Base-by-base conservation (phyloP, 2,888 invertebrate species). In the Seira ritae region DNA sequence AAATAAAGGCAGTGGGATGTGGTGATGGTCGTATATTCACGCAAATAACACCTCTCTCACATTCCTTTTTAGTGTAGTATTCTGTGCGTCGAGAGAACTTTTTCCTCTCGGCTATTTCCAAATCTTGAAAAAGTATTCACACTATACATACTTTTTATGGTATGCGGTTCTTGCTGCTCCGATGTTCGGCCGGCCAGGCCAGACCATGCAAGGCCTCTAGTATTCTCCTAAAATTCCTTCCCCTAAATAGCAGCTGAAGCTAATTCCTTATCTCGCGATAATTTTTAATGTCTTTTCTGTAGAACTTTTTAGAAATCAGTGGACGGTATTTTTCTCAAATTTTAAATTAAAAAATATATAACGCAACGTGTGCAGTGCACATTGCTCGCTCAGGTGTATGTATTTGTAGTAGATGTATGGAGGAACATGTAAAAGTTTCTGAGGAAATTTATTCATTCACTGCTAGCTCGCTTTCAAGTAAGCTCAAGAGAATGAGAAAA, bases 1-100 rank as follows among this genome's bases (percentile, higher is more conserved):
- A 55, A 55, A 55, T 55, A 55, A 55, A 55, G 15, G 1, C 19
- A 15, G 46, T 69, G 69, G 23, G 69, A 69, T 69, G 69, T 19
- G 19, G 68, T 12, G 19, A n/a, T 17, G 24, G 24, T 17, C 31
- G 68, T 24, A 31, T 19, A 70, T 50, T 42, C 46, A 42, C 20
- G 19, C 23, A 20, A 20, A 70, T 12, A 55, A 55, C 55, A 12
- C 55, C n/a, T 55, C 55, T 55, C 17, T 55, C 15, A 15, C 55
- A 55, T 55, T 55, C 55, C 55, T 55, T 55, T 55, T 17, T n/a
- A 55, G 31, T 31, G n/a, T n/a, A 55, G 3, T 12, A 42, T 42
- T 42, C 6, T 55, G 1, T n/a, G 3, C 17, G 3, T 55, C 55
- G 31, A 31, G 31, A 31, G 31, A 31, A 31, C 3, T 31, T 55